Percentiles rank a stretch among this genome's conserved stretches.
These are phyloP conservation scores for Cavia aperea DNA, from an alignment of 2,113 vertebrate genomes.

Conservation along the genomic window DNA sequence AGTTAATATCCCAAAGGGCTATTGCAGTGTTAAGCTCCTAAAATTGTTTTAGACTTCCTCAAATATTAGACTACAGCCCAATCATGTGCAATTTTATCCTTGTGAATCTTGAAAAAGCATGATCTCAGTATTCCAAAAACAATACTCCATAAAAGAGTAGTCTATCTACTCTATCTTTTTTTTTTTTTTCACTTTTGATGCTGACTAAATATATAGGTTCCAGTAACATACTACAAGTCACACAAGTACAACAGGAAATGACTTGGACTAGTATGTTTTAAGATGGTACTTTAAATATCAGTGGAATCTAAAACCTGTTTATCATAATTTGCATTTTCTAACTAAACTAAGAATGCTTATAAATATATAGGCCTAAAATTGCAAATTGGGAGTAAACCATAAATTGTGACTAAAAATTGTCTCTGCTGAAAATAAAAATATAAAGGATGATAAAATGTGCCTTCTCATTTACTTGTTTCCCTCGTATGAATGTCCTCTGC, in stretches of 20 bases:
- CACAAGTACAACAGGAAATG: not conserved
- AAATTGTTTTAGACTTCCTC: slow-evolving; percentile 68
- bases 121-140: slow-evolving; percentile 35
- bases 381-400: not conserved
- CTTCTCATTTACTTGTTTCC: not conserved
- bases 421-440: not conserved
- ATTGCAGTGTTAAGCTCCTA: slow-evolving; percentile 63
- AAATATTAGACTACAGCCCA: slow-evolving; percentile 54
- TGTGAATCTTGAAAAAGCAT: slow-evolving; percentile 51
- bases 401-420: not conserved
- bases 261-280: not conserved
- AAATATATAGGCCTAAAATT: not conserved
- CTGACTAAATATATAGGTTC: slow-evolving; percentile 5
- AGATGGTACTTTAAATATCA: not conserved
- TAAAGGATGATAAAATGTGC: not conserved
- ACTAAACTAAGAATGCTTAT: not conserved
- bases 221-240: not conserved
- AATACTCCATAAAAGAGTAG: slow-evolving; percentile 32
- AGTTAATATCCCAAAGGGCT: slow-evolving; percentile 60
- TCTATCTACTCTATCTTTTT: not conserved
- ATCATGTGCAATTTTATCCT: slow-evolving; percentile 53
- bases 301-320: not conserved
- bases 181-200: not conserved
- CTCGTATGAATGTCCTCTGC: not conserved
- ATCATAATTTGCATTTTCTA: not conserved